Base-by-base conservation (phyloP, 2,888 invertebrate genomes). In the Eupithecia inturbata region DNA sequence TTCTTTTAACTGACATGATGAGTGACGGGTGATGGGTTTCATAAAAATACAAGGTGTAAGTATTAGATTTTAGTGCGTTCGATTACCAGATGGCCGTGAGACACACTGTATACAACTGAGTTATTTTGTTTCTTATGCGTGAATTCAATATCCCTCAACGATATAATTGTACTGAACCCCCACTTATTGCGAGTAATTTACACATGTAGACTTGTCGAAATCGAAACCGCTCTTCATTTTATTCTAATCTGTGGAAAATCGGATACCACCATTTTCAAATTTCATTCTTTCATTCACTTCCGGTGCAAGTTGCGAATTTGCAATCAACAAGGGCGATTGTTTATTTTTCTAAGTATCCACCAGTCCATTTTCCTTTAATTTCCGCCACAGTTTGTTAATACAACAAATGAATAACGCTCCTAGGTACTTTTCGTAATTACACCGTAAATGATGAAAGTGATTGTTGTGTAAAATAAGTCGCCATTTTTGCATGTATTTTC, bases 401-500 rank as follows among this genome's bases (percentile, higher is more conserved):
- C 0, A 26, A 26, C 5, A 26, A 26, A 66, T 66, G 33, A 26
- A 31, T 28, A 12, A 31, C 39, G 33, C n/a, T n/a, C 28, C 10
- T 31, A 31, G 45, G n/a, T 63, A 45, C n/a, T 64, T 39, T n/a
- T 3, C 6, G 22, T 64, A 14, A 33, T 22, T 64, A 33, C 22
- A 36, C 14, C 39, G 39, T 36, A 66, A 41, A 64, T 3, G 5
- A 57, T 39, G 45, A 68, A 69, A 71, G 73, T 76, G 68, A 66
- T 67, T 74, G 4, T 60, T 68, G 78, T 75, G 77, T 78, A 80
- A 74, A 79, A 81, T 80, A 79, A 72, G 88, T 88, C 88, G 88
- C 88, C 88, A 88, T 88, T 86, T 88, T 87, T 79, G 41, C 36
- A 3, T 67, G 68, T 83, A 83, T 78, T 83, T 80, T 80, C 77